Evolutionary conservation across 2,113 vertebrate species (phyloP).

Genomic region (Microtus pennsylvanicus): DNA sequence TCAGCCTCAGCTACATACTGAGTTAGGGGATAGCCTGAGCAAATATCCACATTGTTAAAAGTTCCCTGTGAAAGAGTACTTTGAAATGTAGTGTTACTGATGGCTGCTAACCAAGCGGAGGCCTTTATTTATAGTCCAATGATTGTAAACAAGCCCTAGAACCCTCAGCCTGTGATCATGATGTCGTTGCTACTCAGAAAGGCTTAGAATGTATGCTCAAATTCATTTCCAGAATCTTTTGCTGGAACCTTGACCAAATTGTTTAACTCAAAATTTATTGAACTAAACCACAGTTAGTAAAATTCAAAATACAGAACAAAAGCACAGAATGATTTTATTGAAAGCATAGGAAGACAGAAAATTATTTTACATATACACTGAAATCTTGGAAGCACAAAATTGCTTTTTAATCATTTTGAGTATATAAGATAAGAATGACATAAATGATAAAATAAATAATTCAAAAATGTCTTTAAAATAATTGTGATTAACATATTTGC

Average conservation of each 20-base stretch:
- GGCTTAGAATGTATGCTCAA: not conserved
- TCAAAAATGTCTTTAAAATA: conserved; percentile 64
- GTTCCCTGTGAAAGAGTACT: not conserved
- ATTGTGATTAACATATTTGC: conserved; percentile 58
- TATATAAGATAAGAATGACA: not conserved
- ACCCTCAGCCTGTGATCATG: not conserved
- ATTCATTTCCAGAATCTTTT: not conserved
- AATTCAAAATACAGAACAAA: conserved; percentile 39
- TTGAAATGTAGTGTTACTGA: not conserved
- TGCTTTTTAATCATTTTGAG: not conserved
- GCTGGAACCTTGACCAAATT: not conserved
- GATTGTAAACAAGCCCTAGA: not conserved
- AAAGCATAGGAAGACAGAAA: not conserved
- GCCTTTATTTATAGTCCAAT: not conserved
- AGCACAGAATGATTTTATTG: not conserved
- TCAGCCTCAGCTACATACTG: not conserved
- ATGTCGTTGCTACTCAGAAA: not conserved
- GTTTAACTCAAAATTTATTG: conserved; percentile 2
- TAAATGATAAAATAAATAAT: conserved; percentile 56
- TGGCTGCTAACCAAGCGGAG: not conserved
- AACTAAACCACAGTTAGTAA: not conserved
- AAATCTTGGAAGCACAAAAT: conserved; percentile 29
- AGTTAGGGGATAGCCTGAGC: not conserved
- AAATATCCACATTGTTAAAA: not conserved
- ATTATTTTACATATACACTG: not conserved